Conservation (phyloP, 2,888 invertebrate species). For the Napeogenes inachia region DNA sequence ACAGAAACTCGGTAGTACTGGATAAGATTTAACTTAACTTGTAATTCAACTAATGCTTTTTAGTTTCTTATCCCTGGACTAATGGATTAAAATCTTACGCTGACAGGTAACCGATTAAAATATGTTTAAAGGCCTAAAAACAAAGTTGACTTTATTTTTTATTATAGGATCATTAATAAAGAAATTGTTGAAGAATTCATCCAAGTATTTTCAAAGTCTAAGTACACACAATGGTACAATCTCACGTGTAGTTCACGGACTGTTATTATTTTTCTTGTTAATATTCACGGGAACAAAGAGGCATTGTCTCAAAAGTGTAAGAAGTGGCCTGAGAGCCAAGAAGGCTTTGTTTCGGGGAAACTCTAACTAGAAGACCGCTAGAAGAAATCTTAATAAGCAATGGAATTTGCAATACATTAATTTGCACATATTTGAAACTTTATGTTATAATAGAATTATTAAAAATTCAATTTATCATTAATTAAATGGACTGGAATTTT, state of each 20-base stretch:
- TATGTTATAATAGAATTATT: too few species aligned
- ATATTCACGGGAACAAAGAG: constrained; percentile 33
- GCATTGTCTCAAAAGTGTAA: constrained; percentile 32
- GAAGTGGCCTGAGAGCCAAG: constrained; percentile 23
- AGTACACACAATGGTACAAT: constrained; percentile 35
- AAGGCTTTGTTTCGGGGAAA: constrained; percentile 24
- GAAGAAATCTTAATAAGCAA: too few species aligned
- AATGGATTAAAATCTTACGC: constrained; percentile 46
- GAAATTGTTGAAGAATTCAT: too few species aligned
- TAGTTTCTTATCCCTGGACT: constrained; percentile 44
- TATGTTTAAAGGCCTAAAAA: too few species aligned
- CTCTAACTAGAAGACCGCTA: neutral
- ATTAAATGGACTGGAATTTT: too few species aligned
- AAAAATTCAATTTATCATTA: too few species aligned
- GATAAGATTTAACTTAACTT: constrained; percentile 60
- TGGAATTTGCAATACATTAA: too few species aligned
- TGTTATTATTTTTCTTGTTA: constrained; percentile 35
- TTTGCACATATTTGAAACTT: too few species aligned
- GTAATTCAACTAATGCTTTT: constrained; percentile 54
- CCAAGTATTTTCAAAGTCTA: neutral
- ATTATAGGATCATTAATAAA: too few species aligned
- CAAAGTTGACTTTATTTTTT: too few species aligned
- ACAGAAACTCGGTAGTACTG: constrained; percentile 35
- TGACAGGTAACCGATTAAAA: constrained; percentile 19
- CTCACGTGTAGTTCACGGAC: constrained; percentile 35